These are phyloP conservation scores for Diacarnus erythraeanus DNA, from an alignment of 37 sponge, comb jelly and placozoan species.

Conservation along the genomic window DNA sequence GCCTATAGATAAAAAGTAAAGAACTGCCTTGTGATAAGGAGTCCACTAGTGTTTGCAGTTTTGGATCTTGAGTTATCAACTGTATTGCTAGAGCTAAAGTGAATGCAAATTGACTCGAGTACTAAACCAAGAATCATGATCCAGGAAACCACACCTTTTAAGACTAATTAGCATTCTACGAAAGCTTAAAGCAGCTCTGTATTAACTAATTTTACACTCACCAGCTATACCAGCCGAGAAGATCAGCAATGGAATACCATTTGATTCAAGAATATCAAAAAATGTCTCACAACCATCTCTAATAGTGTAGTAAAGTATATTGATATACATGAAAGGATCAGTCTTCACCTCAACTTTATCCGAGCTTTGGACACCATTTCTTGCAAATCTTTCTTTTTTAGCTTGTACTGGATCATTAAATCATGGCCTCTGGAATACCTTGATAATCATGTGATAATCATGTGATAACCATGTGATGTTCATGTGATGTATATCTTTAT, in stretches of 20 bases:
- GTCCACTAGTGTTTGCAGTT: too few species aligned
- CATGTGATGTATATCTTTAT: neutral
- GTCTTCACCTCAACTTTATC: slow-evolving; percentile 38
- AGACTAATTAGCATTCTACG: too few species aligned
- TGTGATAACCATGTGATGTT: neutral
- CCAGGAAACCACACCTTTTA: too few species aligned
- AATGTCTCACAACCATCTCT: slow-evolving; percentile 25
- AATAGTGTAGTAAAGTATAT: slow-evolving; percentile 14
- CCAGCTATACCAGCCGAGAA: slow-evolving; percentile 77
- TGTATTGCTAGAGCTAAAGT: too few species aligned
- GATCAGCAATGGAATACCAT: slow-evolving; percentile 52
- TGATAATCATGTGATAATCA: neutral
- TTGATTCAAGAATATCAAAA: slow-evolving; percentile 6
- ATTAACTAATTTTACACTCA: too few species aligned
- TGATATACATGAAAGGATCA: too few species aligned
- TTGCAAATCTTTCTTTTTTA: slow-evolving; percentile 18
- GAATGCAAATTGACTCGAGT: too few species aligned
- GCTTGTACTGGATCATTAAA: slow-evolving; percentile 31
- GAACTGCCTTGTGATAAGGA: too few species aligned
- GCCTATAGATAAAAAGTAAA: too few species aligned
- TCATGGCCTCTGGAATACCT: slow-evolving; percentile 49
- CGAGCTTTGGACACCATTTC: slow-evolving; percentile 52
- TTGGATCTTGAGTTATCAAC: too few species aligned
- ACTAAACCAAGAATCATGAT: too few species aligned
- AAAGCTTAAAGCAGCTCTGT: too few species aligned